Evolutionary conservation across 2,113 vertebrate genomes (phyloP).

Genomic region (Phyllostomus hastatus): DNA sequence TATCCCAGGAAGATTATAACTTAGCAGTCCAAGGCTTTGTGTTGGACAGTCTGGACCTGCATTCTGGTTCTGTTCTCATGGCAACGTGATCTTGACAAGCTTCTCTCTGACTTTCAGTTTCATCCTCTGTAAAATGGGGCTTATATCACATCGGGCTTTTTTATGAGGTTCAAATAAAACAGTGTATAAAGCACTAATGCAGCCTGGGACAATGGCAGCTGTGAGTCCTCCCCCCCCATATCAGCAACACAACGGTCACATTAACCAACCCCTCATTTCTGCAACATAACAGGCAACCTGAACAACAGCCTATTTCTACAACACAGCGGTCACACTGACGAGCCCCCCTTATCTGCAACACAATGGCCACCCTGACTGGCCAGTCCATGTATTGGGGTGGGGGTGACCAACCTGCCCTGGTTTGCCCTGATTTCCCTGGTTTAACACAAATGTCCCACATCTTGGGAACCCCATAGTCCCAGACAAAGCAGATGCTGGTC

Average conservation of each 20-base stretch:
- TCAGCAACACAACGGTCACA: accelerated
- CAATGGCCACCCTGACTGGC: not conserved
- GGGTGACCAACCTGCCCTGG: not conserved
- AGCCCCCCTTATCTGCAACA: not conserved
- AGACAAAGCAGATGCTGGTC: not conserved
- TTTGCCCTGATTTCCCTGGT: not conserved
- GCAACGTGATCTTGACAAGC: too few species aligned
- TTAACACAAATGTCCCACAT: not conserved
- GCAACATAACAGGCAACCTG: too few species aligned
- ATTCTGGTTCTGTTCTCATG: not conserved
- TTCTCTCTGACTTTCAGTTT: not conserved
- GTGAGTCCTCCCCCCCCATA: not conserved
- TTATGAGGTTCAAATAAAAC: not conserved
- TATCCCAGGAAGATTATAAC: not conserved
- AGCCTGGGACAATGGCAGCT: not conserved
- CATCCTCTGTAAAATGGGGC: not conserved
- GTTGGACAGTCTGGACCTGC: not conserved
- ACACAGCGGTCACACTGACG: not conserved
- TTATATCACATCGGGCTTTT: not conserved
- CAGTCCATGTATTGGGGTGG: too few species aligned
- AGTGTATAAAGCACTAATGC: not conserved
- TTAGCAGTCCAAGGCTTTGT: not conserved
- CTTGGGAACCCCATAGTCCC: not conserved
- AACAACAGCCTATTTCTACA: not conserved
- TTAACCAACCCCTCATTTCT: too few species aligned